Percentiles rank a stretch among this genome's conserved stretches.
phyloP scores from a whole-genome alignment of 2,888 invertebrate genomes.

The Nomada hirtipes region DNA sequence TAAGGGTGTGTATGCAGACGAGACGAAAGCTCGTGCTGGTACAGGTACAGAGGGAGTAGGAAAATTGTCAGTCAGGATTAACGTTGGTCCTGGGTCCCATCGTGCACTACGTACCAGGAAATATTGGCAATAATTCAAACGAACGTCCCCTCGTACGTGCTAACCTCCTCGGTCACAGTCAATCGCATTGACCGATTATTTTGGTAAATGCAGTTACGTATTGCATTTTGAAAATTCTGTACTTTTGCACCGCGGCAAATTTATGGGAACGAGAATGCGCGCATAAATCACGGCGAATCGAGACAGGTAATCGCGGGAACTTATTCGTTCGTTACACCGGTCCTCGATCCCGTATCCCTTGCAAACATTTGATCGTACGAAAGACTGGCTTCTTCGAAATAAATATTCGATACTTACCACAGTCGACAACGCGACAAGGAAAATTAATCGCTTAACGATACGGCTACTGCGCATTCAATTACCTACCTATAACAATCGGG shows the following conservation, averaged over 20 bases:
- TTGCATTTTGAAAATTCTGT: slow-evolving; percentile 9
- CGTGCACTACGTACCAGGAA: slow-evolving; percentile 56
- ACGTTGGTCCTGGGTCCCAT: slow-evolving; percentile 48
- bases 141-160: slow-evolving; percentile 45
- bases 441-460: slow-evolving; percentile 26
- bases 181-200: slow-evolving; percentile 45
- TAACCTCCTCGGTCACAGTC: slow-evolving; percentile 47
- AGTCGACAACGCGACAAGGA: background rate
- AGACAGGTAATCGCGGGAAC: background rate
- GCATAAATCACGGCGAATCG: background rate
- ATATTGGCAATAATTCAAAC: slow-evolving; percentile 60
- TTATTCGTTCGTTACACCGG: background rate
- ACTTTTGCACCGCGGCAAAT: background rate
- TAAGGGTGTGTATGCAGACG: slow-evolving; percentile 24
- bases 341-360: background rate
- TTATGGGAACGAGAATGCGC: background rate
- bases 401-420: background rate
- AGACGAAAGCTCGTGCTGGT: slow-evolving; percentile 17
- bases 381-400: background rate
- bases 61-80: slow-evolving; percentile 60
- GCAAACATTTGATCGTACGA: background rate
- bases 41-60: slow-evolving; percentile 35
- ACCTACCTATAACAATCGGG: background rate
- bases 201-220: slow-evolving; percentile 25
- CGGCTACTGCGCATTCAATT: slow-evolving; percentile 17